Evolutionary conservation across 2,888 invertebrate genomes (phyloP).

Genomic region (Celastrina argiolus): DNA sequence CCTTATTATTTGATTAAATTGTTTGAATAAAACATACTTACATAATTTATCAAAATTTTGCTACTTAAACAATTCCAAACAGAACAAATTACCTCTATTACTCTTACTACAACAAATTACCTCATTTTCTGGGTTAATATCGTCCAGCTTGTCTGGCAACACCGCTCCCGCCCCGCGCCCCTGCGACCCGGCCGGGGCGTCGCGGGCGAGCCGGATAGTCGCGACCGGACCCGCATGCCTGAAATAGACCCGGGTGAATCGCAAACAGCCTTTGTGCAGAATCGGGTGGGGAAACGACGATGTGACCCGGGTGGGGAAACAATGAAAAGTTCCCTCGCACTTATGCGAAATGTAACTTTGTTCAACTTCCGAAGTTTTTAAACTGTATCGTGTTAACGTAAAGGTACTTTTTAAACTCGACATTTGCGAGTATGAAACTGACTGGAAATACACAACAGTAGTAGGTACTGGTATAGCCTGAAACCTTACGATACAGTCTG

Average conservation of each 20-base stretch:
- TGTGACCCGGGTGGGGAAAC: not conserved
- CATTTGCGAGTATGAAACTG: not conserved
- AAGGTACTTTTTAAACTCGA: slow-evolving; percentile 1
- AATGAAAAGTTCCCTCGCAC: not conserved
- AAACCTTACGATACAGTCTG: not conserved
- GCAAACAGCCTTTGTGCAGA: not conserved
- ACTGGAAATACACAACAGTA: not conserved
- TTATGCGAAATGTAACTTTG: not conserved
- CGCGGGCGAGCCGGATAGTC: slow-evolving; percentile 48
- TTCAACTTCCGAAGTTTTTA: not conserved
- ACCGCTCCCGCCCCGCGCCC: slow-evolving; percentile 54
- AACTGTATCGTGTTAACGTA: not conserved
- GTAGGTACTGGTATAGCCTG: not conserved
- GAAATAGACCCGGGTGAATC: not conserved
- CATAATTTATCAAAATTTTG: too few relatives aligned
- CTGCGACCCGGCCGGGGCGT: slow-evolving; percentile 55
- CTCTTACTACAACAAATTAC: slow-evolving; percentile 29
- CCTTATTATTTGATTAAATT: too few relatives aligned
- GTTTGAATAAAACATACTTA: too few relatives aligned
- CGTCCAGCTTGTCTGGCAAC: slow-evolving; percentile 45
- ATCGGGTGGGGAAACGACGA: not conserved
- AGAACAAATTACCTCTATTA: not conserved
- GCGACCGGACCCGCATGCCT: slow-evolving; percentile 9
- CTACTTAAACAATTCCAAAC: too few relatives aligned
- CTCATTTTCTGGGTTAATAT: slow-evolving; percentile 34